Percentiles rank a stretch among this genome's conserved stretches.
Conservation (phyloP, 1,140 invertebrate species). For the Mycetomoellerius zeteki region DNA sequence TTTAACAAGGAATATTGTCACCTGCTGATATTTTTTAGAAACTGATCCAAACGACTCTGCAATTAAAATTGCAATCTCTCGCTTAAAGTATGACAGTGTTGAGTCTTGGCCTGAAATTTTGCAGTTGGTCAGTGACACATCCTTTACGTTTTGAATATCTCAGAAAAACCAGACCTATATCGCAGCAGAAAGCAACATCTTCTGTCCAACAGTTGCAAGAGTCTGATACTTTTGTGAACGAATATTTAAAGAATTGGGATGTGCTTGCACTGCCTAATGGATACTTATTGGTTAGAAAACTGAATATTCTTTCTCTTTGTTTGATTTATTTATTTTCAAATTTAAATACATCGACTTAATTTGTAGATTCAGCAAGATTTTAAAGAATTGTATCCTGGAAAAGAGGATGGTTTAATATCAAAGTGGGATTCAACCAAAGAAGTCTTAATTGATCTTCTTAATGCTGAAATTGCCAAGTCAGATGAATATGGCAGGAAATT, state of each 20-base stretch:
- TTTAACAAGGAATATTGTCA: too few species aligned
- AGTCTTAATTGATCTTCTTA: background rate
- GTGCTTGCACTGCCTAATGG: background rate
- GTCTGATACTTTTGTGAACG: background rate
- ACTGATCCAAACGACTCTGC: background rate
- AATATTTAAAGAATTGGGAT: constrained; percentile 10
- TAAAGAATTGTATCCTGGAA: constrained; percentile 33
- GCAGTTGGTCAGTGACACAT: constrained; percentile 15
- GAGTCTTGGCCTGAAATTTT: constrained; percentile 18
- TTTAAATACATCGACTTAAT: background rate
- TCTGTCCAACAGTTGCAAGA: background rate
- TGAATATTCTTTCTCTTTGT: background rate
- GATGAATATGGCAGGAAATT: background rate
- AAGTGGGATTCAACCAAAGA: constrained; percentile 9
- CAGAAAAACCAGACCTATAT: background rate
- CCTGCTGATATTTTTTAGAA: too few species aligned
- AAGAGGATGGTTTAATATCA: constrained; percentile 24
- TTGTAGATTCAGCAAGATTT: constrained; percentile 40
- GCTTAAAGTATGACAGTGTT: background rate
- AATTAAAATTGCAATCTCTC: constrained; percentile 12
- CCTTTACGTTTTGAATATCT: constrained; percentile 1
- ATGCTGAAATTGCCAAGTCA: constrained; percentile 19
- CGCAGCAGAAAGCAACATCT: background rate
- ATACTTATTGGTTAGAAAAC: constrained; percentile 20
- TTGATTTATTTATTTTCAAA: background rate